A percentile compares a stretch with the other conserved stretches of the same genome.
phyloP scores from a whole-genome alignment of 2,113 vertebrate species.

The Gymnorhina tibicen region DNA sequence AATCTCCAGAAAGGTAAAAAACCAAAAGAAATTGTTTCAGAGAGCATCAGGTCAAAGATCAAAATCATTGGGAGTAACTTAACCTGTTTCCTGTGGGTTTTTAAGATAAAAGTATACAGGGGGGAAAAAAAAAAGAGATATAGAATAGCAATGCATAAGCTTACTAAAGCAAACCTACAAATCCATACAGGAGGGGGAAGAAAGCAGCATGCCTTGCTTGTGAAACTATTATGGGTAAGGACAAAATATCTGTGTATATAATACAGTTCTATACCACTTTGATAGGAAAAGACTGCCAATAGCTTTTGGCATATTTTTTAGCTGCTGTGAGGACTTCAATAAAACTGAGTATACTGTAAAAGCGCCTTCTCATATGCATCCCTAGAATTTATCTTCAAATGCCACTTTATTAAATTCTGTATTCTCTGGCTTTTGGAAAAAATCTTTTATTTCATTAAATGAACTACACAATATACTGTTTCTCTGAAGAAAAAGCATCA shows the following conservation, averaged over 20 bases:
- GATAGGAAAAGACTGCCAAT: background rate
- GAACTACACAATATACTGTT: constrained; percentile 36
- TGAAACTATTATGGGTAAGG: background rate
- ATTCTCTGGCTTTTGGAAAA: constrained; percentile 1
- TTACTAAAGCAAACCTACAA: background rate
- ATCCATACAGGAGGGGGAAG: background rate
- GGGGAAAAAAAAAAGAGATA: background rate
- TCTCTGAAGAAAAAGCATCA: constrained; percentile 33
- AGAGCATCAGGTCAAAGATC: background rate
- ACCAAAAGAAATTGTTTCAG: background rate
- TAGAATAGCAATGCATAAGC: background rate
- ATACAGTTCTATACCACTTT: background rate
- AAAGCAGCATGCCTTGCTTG: background rate
- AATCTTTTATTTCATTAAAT: constrained; percentile 63
- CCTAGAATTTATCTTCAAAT: background rate
- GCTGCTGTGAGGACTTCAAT: constrained; percentile 19
- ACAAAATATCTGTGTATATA: background rate
- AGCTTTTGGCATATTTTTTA: constrained; percentile 30
- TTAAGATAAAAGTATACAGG: background rate
- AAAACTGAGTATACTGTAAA: constrained; percentile 7
- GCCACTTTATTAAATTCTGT: constrained; percentile 10
- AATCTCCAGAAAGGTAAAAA: background rate
- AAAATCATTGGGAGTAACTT: background rate
- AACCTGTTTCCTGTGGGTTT: background rate
- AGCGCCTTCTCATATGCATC: constrained; percentile 22